phyloP scores from a whole-genome alignment of 2,797 vertebrate genomes.

The Nannoperca australis region DNA sequence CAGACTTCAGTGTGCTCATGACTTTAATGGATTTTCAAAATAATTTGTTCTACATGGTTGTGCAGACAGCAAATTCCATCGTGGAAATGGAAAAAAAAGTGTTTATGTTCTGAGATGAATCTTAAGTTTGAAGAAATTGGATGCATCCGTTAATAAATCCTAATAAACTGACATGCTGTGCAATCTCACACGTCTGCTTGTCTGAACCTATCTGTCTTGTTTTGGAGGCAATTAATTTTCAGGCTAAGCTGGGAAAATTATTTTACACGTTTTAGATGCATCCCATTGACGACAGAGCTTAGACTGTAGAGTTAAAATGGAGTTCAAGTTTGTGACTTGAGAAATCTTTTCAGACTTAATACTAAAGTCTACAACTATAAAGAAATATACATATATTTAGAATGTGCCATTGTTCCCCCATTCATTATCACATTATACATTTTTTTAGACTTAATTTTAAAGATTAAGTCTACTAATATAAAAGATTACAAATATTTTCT shows the following conservation, averaged over 20 bases:
- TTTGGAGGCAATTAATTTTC: slow-evolving; percentile 56
- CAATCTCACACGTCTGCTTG: slow-evolving; percentile 53
- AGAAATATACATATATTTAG: background rate
- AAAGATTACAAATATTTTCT: slow-evolving; percentile 4
- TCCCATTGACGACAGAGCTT: slow-evolving; percentile 32
- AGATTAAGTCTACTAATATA: background rate
- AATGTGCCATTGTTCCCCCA: background rate
- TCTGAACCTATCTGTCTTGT: slow-evolving; percentile 54
- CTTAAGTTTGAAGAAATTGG: slow-evolving; percentile 52
- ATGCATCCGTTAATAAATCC: slow-evolving; percentile 52
- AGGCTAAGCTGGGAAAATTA: slow-evolving; percentile 53
- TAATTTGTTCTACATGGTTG: slow-evolving; percentile 63
- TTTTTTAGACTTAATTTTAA: background rate
- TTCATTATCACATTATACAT: slow-evolving; percentile 6
- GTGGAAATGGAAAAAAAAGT: slow-evolving; percentile 46
- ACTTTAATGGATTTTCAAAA: slow-evolving; percentile 74
- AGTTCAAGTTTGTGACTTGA: slow-evolving; percentile 35
- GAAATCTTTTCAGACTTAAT: slow-evolving; percentile 24
- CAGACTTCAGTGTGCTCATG: slow-evolving; percentile 60
- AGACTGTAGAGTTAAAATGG: slow-evolving; percentile 21
- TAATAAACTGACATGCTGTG: slow-evolving; percentile 36
- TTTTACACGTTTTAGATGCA: slow-evolving; percentile 48
- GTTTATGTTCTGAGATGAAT: slow-evolving; percentile 49
- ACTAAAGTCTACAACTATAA: background rate
- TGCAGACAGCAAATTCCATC: slow-evolving; percentile 58